A percentile compares a stretch with the other conserved stretches of the same genome.
These are phyloP conservation scores for Macaria liturata DNA, from an alignment of 2,888 invertebrate genomes.

Conservation along the genomic window DNA sequence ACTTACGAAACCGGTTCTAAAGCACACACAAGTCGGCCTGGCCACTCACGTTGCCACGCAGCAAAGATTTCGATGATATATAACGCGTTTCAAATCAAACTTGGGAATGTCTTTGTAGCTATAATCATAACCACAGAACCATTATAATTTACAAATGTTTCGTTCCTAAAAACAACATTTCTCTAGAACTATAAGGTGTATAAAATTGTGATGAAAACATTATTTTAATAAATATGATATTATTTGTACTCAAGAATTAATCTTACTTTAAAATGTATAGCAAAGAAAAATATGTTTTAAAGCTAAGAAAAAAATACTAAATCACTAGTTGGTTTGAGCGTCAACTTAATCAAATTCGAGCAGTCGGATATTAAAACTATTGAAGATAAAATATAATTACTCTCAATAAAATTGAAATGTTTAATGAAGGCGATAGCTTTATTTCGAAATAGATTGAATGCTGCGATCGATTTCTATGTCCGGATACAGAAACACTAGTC, in stretches of 20 bases:
- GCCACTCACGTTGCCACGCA: conserved; percentile 47
- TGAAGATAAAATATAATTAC: conserved; percentile 55
- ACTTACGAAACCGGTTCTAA: conserved; percentile 65
- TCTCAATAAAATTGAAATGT: conserved; percentile 66
- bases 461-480: conserved; percentile 51
- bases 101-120: conserved; percentile 15
- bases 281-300: no score
- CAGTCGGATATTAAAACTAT: conserved; percentile 50
- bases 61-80: conserved; percentile 42
- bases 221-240: no score
- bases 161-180: no score
- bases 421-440: conserved; percentile 64
- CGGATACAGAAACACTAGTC: conserved; percentile 65
- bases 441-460: conserved; percentile 61
- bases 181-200: no score
- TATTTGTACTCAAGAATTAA: no score
- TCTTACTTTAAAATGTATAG: no score
- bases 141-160: no score
- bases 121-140: conserved; percentile 3
- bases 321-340: no score
- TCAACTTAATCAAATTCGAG: no score
- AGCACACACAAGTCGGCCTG: conserved; percentile 53
- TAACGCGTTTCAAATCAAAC: conserved; percentile 38
- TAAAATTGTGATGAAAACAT: no score
- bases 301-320: no score